These are phyloP conservation scores for Gibbula magus DNA, from an alignment of 2,888 invertebrate genomes.

Conservation along the genomic window DNA sequence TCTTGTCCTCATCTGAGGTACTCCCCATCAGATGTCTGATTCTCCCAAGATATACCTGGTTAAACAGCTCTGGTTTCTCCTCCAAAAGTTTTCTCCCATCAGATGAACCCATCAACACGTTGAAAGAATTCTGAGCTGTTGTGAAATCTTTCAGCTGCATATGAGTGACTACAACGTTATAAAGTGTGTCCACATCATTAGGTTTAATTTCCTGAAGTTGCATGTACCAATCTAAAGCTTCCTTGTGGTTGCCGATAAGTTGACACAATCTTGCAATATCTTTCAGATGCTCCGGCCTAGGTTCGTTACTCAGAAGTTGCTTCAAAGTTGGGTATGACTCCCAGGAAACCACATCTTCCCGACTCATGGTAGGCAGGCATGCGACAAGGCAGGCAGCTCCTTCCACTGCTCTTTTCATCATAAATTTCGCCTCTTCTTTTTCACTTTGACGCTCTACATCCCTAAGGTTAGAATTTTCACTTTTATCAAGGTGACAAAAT, in stretches of 20 bases:
- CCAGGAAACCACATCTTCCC: background rate
- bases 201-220: background rate
- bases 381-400: background rate
- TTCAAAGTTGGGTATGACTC: background rate
- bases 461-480: background rate
- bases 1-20: background rate
- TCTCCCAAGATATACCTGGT: constrained; percentile 3
- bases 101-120: background rate
- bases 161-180: background rate
- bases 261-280: background rate
- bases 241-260: background rate
- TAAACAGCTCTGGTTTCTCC: background rate
- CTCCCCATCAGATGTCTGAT: background rate
- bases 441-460: background rate
- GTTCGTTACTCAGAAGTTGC: background rate
- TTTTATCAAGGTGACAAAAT: background rate
- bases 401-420: constrained; percentile 3
- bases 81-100: background rate
- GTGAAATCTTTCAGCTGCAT: background rate
- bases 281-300: background rate
- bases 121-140: background rate
- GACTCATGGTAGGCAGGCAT: background rate
- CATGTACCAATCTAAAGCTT: background rate
- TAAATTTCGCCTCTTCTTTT: background rate
- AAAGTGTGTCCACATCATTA: background rate